Evolutionary conservation across 1,140 invertebrate species (phyloP), one percentile per base, ranked within the genome.

Genomic region (Drosophila sproati): DNA sequence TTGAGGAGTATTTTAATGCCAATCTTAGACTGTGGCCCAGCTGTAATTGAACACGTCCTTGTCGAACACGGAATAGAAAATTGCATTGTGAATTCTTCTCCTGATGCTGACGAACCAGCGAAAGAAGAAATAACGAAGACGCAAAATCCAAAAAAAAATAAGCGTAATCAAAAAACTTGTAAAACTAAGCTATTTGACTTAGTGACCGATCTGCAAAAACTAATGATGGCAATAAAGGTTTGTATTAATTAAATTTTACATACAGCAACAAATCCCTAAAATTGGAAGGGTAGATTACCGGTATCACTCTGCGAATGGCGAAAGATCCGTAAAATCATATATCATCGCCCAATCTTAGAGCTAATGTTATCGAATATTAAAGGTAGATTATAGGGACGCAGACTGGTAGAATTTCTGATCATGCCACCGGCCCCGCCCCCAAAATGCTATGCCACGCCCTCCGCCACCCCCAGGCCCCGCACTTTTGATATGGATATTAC

Each of bases 31-130:
- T 98, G 96, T 95, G 98, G 98, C 35, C 95, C 97, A 32, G 94
- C 97, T 2, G 92, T 99, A 10, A 95, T 99, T 60, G 98, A 99
- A 80, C 98, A 99, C 93, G 95, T 96, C 50, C 93, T 99, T 2
- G 74, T 96, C 5, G 94, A 94, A 82, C 94, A 94, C 77, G 96
- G 96, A 32, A 95, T 99, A 67, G 78, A 94, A 7, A 94, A 94
- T 86, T 92, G 92, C 47, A 93, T 94, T 75, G 91, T 93, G 79
- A 93, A 45, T 52, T n/a, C 12, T 47, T 10, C 63, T 12, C 1
- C 28, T 7, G 28, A 34, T 10, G 4, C 43, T 47, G 5, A 47
- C n/a, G 7, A 62, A 20, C 20, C 20, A 52, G 48, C 34, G 50
- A 41, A 39, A 10, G 29, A 10, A 32, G 56, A 77, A 56, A 31